Conservation (phyloP, 2,888 invertebrate species). For the Mythimna pallens region DNA sequence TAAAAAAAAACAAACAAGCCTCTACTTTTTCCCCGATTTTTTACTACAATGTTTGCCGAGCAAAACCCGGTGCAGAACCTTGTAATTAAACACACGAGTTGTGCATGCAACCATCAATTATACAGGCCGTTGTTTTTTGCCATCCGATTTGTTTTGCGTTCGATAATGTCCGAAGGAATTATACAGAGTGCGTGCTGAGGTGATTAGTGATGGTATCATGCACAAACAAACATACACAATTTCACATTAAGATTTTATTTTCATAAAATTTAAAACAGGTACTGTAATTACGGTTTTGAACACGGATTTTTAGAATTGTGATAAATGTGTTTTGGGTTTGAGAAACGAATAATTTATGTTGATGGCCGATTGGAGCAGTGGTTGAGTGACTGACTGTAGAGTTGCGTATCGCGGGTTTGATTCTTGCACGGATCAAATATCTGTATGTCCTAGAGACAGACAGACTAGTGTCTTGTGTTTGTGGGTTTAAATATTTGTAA, state of each 20-base stretch:
- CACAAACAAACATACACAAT: constrained; percentile 41
- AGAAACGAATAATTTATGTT: neutral
- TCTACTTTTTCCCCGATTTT: neutral
- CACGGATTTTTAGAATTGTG: constrained; percentile 1
- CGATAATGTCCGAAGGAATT: constrained; percentile 58
- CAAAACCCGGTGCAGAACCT: constrained; percentile 45
- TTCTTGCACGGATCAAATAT: too few species aligned
- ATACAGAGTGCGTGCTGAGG: constrained; percentile 23
- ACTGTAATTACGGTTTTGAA: constrained; percentile 29
- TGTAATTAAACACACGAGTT: constrained; percentile 49
- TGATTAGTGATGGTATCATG: constrained; percentile 53
- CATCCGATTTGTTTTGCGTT: constrained; percentile 63
- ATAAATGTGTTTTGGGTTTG: constrained; percentile 1
- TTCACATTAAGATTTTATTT: constrained; percentile 30
- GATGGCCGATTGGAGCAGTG: too few species aligned
- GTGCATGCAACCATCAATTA: constrained; percentile 61
- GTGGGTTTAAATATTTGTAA: too few species aligned
- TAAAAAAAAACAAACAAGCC: constrained; percentile 1
- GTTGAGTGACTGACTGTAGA: too few species aligned
- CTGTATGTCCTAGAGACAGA: too few species aligned
- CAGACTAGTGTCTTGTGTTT: too few species aligned
- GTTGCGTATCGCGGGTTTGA: too few species aligned
- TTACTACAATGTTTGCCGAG: constrained; percentile 22
- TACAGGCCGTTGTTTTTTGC: constrained; percentile 50
- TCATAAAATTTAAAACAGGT: constrained; percentile 5